These are phyloP conservation scores for Aproaerema taeniolella DNA, from an alignment of 2,888 invertebrate species.

Conservation along the genomic window DNA sequence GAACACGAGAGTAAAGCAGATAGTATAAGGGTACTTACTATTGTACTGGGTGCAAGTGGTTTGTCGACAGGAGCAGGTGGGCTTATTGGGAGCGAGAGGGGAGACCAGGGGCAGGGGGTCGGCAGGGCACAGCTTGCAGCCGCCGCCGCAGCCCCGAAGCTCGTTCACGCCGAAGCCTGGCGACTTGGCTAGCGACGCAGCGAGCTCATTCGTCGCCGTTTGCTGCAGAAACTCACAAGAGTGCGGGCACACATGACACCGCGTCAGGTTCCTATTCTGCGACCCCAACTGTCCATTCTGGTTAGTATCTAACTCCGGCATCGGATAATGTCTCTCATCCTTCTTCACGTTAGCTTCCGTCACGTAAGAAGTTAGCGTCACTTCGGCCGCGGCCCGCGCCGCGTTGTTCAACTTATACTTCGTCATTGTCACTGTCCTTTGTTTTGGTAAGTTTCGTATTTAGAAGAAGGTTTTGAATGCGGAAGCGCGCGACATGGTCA, in stretches of 20 bases:
- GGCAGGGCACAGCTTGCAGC: constrained; percentile 66
- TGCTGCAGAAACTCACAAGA: constrained; percentile 48
- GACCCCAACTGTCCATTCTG: constrained; percentile 47
- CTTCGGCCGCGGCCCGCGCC: constrained; percentile 52
- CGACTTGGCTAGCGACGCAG: constrained; percentile 51
- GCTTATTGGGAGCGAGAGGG: constrained; percentile 41
- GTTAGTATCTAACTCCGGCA: constrained; percentile 42
- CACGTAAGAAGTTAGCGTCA: constrained; percentile 68
- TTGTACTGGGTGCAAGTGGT: constrained; percentile 43
- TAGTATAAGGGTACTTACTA: too few species aligned
- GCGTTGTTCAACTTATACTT: constrained; percentile 75
- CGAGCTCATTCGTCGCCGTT: constrained; percentile 43
- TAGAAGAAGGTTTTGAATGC: constrained; percentile 55
- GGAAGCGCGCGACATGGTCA: constrained; percentile 59
- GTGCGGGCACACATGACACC: constrained; percentile 49
- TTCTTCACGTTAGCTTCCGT: constrained; percentile 32
- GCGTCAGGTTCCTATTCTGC: constrained; percentile 47
- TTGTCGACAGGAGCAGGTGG: constrained; percentile 48
- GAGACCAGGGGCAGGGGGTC: constrained; percentile 49
- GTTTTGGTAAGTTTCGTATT: constrained; percentile 6
- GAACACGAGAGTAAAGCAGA: too few species aligned
- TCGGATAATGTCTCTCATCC: constrained; percentile 36
- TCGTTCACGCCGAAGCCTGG: constrained; percentile 58
- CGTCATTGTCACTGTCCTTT: constrained; percentile 50
- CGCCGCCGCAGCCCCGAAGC: constrained; percentile 61